Base-by-base conservation (phyloP, 2,888 invertebrate genomes). In the Mimumesa dahlbomi region DNA sequence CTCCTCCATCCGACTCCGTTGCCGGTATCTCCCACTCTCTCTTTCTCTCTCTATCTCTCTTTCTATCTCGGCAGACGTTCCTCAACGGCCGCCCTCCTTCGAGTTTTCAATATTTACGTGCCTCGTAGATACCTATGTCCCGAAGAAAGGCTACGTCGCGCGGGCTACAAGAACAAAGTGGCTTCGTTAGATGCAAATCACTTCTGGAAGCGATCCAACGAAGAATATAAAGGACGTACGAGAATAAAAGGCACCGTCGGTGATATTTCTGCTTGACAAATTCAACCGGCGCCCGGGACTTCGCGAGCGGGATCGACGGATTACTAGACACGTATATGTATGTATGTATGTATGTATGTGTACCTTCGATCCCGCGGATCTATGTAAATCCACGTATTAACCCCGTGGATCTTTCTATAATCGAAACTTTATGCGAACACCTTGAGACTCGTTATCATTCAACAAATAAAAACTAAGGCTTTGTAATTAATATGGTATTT, bases 111-210 rank as follows among this genome's bases (percentile, higher is more conserved):
- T 65, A 71, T 77, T 77, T 77, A 77, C 64, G 34, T 57, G 69
- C 38, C 40, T 7, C 21, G 22, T 13, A 36, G 69, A 63, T 29
- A 29, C 18, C 43, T 38, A 40, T 25, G 67, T 29, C 16, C 49
- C 56, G 65, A 18, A 31, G 42, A 70, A 62, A 59, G 49, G 65
- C 50, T 57, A 40, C 68, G 53, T 54, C 36, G 61, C 64, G 29
- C 13, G 18, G 34, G 19, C 11, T 46, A 42, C 63, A 61, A 54
- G 77, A 68, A 78, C 68, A 77, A 77, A 78, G 79, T 77, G 73
- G 79, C 75, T 78, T 78, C 75, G 79, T 78, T 78, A 78, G 79
- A 78, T 78, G 79, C 79, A 79, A 78, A 78, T 78, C 75, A 73
- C 70, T 63, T 61, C 75, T 78, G 78, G 79, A 79, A 68, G 31